Evolutionary conservation across 2,797 vertebrate species (phyloP), one percentile per base, ranked within the genome.

Genomic region (Sylvia borin): DNA sequence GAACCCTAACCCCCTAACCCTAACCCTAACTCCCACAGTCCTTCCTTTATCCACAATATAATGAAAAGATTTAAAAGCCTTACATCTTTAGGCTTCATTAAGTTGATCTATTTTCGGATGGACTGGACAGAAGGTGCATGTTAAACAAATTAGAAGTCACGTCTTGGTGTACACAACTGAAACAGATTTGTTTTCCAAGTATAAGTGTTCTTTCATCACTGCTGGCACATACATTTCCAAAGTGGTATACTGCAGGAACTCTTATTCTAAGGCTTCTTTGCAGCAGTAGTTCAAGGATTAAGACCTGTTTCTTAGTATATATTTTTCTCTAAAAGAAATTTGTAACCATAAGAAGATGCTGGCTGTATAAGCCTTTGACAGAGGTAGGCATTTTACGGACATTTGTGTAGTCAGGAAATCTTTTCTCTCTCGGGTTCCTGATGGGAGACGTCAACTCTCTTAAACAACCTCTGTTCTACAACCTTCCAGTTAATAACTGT

Each of bases 111-210:
- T 85, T 55, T 85, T 92, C 58, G 81, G 73, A 62, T 47, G 80
- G 54, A 58, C 50, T 83, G 84, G 84, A 58, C 61, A 88, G 85
- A 90, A 88, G 50, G 85, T 36, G 48, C 19, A 50, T 24, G 40
- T 88, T 93, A 93, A 92, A 79, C n/a, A 95, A 92, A 85, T 88
- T 66, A 81, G 65, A 82, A 91, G 32, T 61, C 75, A 93, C 9
- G 9, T 61, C 64, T 92, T 62, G 85, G 40, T 80, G 70, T 54
- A 94, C 43, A 10, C 50, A 81, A 38, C 75, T 61, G 62, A 80
- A 92, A 85, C 62, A 87, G 70, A 90, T 91, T 74, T 88, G 65
- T 62, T 97, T 93, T 88, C 42, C 18, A 60, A 91, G 50, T 65
- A 79, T 64, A 62, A 62, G 57, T 32, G 17, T 1, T 16, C 45